Base-by-base conservation (phyloP, 1,140 invertebrate species). In the Eueides isabella region DNA sequence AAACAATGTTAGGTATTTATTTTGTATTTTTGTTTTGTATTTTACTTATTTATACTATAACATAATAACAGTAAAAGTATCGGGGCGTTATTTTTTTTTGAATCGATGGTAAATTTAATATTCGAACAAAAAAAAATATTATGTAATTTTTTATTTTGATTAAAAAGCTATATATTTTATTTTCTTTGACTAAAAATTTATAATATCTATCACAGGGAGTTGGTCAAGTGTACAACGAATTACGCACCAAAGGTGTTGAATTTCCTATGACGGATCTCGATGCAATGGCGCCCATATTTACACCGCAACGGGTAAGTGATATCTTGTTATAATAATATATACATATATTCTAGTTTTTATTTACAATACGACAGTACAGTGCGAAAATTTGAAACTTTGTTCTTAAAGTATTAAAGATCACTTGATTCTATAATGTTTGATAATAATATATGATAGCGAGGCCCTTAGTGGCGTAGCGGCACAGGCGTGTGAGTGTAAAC, bases 241-340 rank as follows among this genome's bases (percentile, higher is more conserved):
- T 99, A 7, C 97, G 98, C 84, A 95, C 95, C 62, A 99, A 99
- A 94, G 99, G 99, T 62, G 98, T 99, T 73, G 98, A 99, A 89
- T 99, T 99, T 92, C 99, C 99, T 12, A 97, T 98, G 94, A 98
- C 98, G 12, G 98, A 99, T 92, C 92, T 99, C 62, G 98, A 99
- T 91, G 95, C 97, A 14, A 97, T 98, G 96, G 98, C 98, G 33
- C 99, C 99, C 1, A 99, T 99, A 76, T 97, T 98, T 83, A 99
- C 99, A 76, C 99, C 99, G 72, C 97, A 98, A 88, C 95, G 98
- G 94, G 98, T 99, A 95, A 72, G 48, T 55, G 48, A 55, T 55
- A 44, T 44, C 41, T 44, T 44, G 5, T 44, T 44, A 44, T 19
- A 44, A 7, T 44, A n/a, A n/a, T n/a, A n/a, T n/a, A n/a, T n/a